Evolutionary conservation across 2,113 vertebrate genomes (phyloP).

Genomic region (Thinocorus orbignyianus): DNA sequence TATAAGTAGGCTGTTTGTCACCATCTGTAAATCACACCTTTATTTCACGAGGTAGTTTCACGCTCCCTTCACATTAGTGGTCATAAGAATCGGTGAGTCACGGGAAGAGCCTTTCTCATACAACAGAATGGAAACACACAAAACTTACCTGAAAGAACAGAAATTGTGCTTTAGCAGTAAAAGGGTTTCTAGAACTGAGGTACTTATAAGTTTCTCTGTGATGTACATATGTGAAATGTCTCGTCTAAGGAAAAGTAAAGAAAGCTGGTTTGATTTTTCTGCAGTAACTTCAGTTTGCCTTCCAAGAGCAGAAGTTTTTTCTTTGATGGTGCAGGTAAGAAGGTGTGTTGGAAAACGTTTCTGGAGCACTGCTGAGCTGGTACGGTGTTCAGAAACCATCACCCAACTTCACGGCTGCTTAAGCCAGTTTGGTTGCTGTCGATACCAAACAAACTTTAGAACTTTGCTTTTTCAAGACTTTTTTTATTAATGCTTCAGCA

Average conservation of each 20-base stretch:
- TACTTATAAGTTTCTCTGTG: neutral
- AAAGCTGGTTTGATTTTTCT: neutral
- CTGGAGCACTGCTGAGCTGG: fast-evolving
- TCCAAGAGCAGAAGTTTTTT: neutral
- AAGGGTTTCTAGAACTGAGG: neutral
- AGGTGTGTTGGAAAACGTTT: neutral
- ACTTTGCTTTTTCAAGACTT: neutral
- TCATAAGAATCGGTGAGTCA: neutral
- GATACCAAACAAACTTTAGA: neutral
- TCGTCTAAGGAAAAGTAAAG: neutral
- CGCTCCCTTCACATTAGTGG: neutral
- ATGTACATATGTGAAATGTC: fast-evolving
- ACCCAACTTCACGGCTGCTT: neutral
- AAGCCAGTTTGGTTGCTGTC: neutral
- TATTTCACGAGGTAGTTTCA: neutral
- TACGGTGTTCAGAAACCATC: neutral
- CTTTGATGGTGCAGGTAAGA: neutral
- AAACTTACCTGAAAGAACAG: neutral
- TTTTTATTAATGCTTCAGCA: neutral
- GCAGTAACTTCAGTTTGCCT: neutral
- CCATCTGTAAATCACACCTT: neutral
- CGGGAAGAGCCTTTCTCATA: neutral
- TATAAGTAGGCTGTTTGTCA: neutral
- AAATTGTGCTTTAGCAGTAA: neutral
- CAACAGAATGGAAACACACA: neutral